Percentiles rank a stretch among this genome's conserved stretches.
These are phyloP conservation scores for Myzus persicae DNA, from an alignment of 1,140 invertebrate genomes.

Conservation along the genomic window DNA sequence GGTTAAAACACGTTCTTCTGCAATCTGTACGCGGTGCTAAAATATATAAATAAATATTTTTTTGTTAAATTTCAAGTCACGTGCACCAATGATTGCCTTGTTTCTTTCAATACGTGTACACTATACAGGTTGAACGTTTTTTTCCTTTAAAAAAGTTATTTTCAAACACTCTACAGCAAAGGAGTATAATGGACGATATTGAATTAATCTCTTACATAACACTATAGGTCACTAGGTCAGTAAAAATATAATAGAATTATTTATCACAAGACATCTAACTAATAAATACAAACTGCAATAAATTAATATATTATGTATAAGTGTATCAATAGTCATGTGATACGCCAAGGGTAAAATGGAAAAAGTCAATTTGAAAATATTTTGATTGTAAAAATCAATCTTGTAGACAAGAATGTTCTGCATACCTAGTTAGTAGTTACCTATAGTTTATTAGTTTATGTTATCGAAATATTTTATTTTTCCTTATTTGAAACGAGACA, in stretches of 20 bases:
- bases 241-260: background rate
- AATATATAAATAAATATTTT: background rate
- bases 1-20: background rate
- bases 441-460: background rate
- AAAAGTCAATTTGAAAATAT: background rate
- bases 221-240: background rate
- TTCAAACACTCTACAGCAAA: background rate
- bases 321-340: background rate
- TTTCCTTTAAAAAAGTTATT: background rate
- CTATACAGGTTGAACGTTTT: background rate
- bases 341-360: background rate
- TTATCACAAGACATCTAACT: background rate
- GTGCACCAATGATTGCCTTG: background rate
- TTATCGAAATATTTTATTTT: background rate
- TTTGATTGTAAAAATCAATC: background rate
- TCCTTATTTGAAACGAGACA: background rate
- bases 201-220: background rate
- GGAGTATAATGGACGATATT: background rate
- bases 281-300: background rate
- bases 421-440: too few relatives aligned
- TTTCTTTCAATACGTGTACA: background rate
- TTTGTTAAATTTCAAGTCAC: constrained; percentile 34
- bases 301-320: background rate
- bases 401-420: background rate
- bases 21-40: background rate